Conservation (phyloP, 2,797 vertebrate species). For the Glossophaga mutica region DNA sequence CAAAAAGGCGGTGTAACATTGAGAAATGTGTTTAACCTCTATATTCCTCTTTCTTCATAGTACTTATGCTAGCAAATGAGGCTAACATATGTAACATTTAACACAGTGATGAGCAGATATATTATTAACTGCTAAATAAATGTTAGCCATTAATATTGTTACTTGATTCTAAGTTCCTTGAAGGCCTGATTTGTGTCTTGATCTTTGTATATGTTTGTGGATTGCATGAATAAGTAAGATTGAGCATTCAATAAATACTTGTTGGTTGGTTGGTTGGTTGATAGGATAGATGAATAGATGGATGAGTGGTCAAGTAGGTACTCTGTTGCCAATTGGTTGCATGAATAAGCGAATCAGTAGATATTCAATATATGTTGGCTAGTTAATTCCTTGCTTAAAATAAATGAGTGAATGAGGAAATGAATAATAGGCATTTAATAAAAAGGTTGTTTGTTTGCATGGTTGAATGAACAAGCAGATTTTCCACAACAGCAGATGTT, state of each 20-base stretch:
- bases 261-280: background rate
- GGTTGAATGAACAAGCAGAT: slow-evolving; percentile 58
- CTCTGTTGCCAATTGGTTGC: background rate
- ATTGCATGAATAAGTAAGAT: background rate
- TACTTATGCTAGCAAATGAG: background rate
- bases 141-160: background rate
- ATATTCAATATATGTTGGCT: background rate
- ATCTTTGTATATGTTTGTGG: background rate
- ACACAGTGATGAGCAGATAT: background rate
- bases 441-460: slow-evolving; percentile 44
- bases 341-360: background rate
- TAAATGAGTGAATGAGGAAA: slow-evolving; percentile 38
- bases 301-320: background rate
- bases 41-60: background rate
- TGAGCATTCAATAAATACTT: background rate
- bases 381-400: slow-evolving; percentile 16
- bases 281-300: background rate
- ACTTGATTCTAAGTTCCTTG: slow-evolving; percentile 18
- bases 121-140: background rate
- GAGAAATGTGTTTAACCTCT: background rate
- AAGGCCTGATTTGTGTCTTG: background rate
- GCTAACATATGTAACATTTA: background rate
- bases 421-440: slow-evolving; percentile 55
- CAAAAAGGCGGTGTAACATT: background rate
- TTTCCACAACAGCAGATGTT: slow-evolving; percentile 68